These are phyloP conservation scores for Bruchidius siliquastri DNA, from an alignment of 2,888 invertebrate species.

Conservation along the genomic window DNA sequence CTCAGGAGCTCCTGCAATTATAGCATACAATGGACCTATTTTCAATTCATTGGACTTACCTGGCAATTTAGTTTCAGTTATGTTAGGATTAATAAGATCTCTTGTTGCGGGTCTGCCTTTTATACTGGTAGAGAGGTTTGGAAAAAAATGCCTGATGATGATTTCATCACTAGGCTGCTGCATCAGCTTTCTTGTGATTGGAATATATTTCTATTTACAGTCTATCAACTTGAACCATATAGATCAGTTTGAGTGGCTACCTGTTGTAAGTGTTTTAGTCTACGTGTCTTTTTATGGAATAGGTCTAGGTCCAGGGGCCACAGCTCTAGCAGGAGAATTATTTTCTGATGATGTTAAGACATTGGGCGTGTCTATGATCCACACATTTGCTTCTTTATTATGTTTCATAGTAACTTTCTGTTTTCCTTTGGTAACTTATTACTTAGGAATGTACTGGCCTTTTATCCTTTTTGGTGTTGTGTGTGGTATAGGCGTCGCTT, in stretches of 20 bases:
- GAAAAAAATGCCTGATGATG: conserved; percentile 9
- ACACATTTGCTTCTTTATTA: background rate
- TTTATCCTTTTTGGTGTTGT: background rate
- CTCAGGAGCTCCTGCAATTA: background rate
- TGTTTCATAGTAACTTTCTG: background rate
- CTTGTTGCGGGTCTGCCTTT: background rate
- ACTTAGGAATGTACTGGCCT: conserved; percentile 1
- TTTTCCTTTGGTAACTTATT: conserved; percentile 1
- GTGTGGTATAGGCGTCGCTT: background rate
- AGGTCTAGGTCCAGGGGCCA: conserved; percentile 70
- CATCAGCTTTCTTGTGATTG: conserved; percentile 6
- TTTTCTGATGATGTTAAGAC: conserved; percentile 64
- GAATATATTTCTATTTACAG: conserved; percentile 8
- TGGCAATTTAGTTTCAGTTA: background rate
- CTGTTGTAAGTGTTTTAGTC: conserved; percentile 62
- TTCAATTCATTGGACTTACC: background rate
- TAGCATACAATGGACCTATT: conserved; percentile 1
- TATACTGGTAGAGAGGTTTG: conserved; percentile 8
- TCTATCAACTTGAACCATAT: background rate
- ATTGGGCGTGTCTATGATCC: conserved; percentile 51
- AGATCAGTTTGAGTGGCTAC: conserved; percentile 57
- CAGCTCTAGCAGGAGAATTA: conserved; percentile 78
- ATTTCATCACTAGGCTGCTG: conserved; percentile 1
- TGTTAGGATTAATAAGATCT: conserved; percentile 2
- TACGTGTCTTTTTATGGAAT: conserved; percentile 67